Percentiles rank a stretch among this genome's conserved stretches.
phyloP scores from a whole-genome alignment of 2,113 vertebrate genomes.

The Prinia subflava region DNA sequence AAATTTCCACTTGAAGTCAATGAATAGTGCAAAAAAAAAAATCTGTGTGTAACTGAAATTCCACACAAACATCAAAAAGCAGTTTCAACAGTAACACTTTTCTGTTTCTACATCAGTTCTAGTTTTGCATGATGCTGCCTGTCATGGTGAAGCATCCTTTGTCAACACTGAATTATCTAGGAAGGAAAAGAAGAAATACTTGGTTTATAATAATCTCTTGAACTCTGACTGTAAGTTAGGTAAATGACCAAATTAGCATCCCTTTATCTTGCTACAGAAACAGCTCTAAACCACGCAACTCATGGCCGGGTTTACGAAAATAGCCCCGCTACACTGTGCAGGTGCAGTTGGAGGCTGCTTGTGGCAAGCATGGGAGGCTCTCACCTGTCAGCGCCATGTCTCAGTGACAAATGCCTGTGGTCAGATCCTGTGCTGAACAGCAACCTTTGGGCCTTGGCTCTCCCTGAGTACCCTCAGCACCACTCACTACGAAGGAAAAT shows the following conservation, averaged over 20 bases:
- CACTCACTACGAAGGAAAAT: neutral
- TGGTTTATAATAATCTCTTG: neutral
- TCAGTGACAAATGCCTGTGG: accelerated
- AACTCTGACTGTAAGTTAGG: neutral
- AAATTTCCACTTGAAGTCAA: neutral
- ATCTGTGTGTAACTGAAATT: neutral
- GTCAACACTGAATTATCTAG: neutral
- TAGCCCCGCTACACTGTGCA: accelerated
- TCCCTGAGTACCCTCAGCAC: neutral
- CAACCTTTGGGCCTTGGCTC: neutral
- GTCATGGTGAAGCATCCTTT: neutral
- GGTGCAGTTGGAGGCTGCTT: neutral
- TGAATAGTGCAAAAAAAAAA: neutral
- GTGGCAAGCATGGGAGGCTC: accelerated
- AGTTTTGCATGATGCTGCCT: neutral
- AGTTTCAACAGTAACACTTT: neutral
- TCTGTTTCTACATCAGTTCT: neutral
- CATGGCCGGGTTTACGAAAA: neutral
- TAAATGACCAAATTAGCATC: neutral
- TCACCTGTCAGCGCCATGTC: neutral
- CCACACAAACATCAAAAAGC: neutral
- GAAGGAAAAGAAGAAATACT: neutral
- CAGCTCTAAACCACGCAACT: neutral
- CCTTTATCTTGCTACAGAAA: neutral
- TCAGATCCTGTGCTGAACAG: neutral